Percentiles rank a stretch among this genome's conserved stretches.
Evolutionary conservation across 2,888 invertebrate genomes (phyloP).

Genomic region (Trimorus sp.): DNA sequence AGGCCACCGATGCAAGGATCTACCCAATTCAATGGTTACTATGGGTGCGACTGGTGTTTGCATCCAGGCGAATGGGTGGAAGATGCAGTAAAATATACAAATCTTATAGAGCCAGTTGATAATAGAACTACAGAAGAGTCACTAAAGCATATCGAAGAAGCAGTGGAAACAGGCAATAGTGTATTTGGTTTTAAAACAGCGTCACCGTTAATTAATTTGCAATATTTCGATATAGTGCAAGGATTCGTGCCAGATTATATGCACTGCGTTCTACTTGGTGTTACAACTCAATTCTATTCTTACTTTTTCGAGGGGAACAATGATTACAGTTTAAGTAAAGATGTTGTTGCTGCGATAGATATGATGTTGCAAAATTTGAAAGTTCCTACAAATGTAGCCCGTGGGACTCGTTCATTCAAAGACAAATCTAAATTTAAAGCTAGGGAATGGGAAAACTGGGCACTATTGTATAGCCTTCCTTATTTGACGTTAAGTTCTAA

Average conservation of each 20-base stretch:
- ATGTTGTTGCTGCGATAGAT: background rate
- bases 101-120: background rate
- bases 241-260: constrained; percentile 59
- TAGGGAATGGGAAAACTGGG: constrained; percentile 29
- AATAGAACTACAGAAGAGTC: background rate
- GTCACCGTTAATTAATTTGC: constrained; percentile 9
- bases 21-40: constrained; percentile 35
- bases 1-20: constrained; percentile 37
- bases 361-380: constrained; percentile 17
- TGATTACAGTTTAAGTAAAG: background rate
- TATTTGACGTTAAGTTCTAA: constrained; percentile 17
- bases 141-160: background rate
- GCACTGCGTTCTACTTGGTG: constrained; percentile 50
- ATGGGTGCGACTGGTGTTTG: constrained; percentile 39
- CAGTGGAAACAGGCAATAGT: background rate
- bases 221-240: constrained; percentile 51
- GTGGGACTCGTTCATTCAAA: constrained; percentile 29
- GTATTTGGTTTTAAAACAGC: background rate
- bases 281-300: constrained; percentile 34
- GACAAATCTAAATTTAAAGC: constrained; percentile 31
- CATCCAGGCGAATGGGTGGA: constrained; percentile 22
- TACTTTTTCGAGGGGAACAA: constrained; percentile 34
- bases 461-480: constrained; percentile 47
- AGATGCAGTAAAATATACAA: constrained; percentile 19
- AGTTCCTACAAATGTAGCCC: constrained; percentile 18